Evolutionary conservation across 2,888 invertebrate species (phyloP).

Genomic region (Spodoptera littoralis): DNA sequence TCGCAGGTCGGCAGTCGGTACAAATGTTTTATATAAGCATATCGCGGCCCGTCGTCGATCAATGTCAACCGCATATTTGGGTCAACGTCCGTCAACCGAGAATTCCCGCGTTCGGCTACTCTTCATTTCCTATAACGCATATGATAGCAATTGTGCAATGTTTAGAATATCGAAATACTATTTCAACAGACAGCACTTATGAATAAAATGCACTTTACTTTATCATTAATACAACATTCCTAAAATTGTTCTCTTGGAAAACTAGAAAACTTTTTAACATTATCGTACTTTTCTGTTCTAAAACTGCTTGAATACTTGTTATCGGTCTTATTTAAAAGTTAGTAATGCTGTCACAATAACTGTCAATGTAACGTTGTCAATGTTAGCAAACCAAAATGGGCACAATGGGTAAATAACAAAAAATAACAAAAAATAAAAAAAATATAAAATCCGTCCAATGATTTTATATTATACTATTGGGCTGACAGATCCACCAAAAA

Average conservation of each 20-base stretch:
- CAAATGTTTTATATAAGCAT: conserved; percentile 80
- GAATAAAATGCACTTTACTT: too few relatives aligned
- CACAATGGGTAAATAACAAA: background rate
- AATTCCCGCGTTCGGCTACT: conserved; percentile 81
- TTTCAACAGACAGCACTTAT: background rate
- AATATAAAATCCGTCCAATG: conserved; percentile 15
- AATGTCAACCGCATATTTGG: conserved; percentile 88
- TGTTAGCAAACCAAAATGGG: conserved; percentile 6
- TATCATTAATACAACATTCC: too few relatives aligned
- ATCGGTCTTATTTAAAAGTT: background rate
- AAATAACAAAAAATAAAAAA: conserved; percentile 24
- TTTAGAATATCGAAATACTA: conserved; percentile 27
- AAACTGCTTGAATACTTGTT: conserved; percentile 7
- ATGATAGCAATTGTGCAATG: conserved; percentile 64
- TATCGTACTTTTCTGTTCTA: background rate
- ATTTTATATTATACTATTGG: conserved; percentile 19
- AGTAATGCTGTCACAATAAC: conserved; percentile 23
- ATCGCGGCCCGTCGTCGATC: conserved; percentile 85
- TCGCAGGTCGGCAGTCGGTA: conserved; percentile 56
- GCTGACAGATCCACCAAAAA: conserved; percentile 40
- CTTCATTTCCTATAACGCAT: conserved; percentile 79
- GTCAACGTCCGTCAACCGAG: conserved; percentile 84
- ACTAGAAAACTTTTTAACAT: background rate
- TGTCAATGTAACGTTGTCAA: conserved; percentile 27
- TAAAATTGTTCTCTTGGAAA: too few relatives aligned